Evolutionary conservation across 1,140 invertebrate genomes (phyloP).

Genomic region (Steinernema feltiae): DNA sequence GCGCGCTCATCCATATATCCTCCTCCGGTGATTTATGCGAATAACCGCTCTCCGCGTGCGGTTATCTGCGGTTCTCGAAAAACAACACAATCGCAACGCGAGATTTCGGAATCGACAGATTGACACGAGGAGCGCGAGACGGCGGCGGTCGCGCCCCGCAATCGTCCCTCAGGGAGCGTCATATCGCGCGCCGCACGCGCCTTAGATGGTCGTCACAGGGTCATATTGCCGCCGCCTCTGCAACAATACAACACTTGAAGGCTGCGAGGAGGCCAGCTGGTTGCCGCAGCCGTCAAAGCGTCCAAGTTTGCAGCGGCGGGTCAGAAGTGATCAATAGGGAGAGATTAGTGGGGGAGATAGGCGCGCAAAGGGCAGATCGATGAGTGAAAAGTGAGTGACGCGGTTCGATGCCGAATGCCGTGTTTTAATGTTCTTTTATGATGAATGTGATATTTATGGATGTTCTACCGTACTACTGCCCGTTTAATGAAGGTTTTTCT

Average conservation of each 20-base stretch:
- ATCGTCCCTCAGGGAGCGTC: constrained; percentile 1
- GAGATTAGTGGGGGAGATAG: no score
- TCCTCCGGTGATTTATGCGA: constrained; percentile 2
- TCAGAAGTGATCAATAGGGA: neutral
- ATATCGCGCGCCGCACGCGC: no score
- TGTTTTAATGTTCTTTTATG: no score
- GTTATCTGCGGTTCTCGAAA: no score
- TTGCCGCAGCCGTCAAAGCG: no score
- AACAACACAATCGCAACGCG: neutral
- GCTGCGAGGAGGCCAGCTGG: neutral
- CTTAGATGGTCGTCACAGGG: no score
- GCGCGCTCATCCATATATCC: constrained; percentile 3
- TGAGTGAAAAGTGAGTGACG: neutral
- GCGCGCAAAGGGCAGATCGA: neutral
- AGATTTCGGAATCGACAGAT: constrained; percentile 5
- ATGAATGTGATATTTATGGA: no score
- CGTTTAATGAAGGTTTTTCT: no score
- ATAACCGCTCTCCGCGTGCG: neutral
- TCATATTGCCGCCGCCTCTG: neutral
- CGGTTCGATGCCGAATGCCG: neutral
- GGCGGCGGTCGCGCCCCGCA: neutral
- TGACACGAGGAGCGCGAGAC: neutral
- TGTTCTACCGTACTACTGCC: no score
- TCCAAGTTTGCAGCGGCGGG: neutral
- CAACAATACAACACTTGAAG: constrained; percentile 13